These are phyloP conservation scores for Halocynthia aurantium DNA, from an alignment of 23 tunicate species.

Conservation along the genomic window DNA sequence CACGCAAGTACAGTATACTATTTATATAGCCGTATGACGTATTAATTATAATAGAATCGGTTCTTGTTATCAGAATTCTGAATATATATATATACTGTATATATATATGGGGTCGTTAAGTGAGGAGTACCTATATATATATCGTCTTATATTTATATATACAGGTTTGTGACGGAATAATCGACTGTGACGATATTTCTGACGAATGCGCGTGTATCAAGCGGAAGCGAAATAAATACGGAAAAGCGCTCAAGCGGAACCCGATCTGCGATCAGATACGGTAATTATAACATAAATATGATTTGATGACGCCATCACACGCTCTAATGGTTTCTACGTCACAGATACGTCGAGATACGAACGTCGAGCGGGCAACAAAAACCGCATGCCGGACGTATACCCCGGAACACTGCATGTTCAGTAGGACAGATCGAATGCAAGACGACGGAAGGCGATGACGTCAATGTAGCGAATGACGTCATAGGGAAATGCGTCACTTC, in stretches of 20 bases:
- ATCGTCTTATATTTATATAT: background rate
- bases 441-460: background rate
- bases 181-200: slow-evolving; percentile 77
- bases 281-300: background rate
- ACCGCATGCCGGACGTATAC: background rate
- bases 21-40: no score
- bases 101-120: no score
- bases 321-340: no score
- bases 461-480: background rate
- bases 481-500: slow-evolving; percentile 14
- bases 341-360: no score
- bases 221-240: background rate
- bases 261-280: slow-evolving; percentile 55
- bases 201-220: slow-evolving; percentile 75
- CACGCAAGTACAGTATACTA: slow-evolving; percentile 35
- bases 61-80: no score
- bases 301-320: no score
- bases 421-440: slow-evolving; percentile 3
- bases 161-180: slow-evolving; percentile 78
- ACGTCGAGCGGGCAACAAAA: no score
- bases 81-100: no score
- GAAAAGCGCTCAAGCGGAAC: slow-evolving; percentile 4
- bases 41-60: no score
- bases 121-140: no score
- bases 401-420: background rate